Base-by-base conservation (phyloP, 92 coral and sea anemone species). In the Blastomussa wellsi region DNA sequence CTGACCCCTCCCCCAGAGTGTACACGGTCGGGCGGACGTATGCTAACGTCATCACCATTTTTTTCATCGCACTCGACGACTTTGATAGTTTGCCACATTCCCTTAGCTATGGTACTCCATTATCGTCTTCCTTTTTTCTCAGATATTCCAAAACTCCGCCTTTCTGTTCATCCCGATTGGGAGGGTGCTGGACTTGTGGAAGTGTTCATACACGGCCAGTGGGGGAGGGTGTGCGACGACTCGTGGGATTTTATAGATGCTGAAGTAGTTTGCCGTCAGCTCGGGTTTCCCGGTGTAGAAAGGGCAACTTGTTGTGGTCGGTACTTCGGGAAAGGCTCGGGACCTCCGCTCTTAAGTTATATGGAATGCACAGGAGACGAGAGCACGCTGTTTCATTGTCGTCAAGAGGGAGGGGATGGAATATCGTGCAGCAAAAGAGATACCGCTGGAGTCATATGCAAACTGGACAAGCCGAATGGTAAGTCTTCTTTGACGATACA, bases 181-280 rank as follows among this genome's bases (percentile, higher is more conserved):
- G 87, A 83, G 53, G 87, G 87, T 24, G 42, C 87, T 7, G 93
- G 93, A 0, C 72, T 79, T 0, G 90, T 90, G 11, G 93, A 90
- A 52, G 90, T 85, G 81, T 86, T 53, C 16, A 81, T 90, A 38
- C 53, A 90, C 36, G 80, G 93, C 16, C 71, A 42, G 29, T 86
- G 93, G 93, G 90, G 90, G 26, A 88, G 87, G 15, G 80, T 90
- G 26, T 90, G 90, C 35, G 85, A 81, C 52, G 31, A 77, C 31
- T 35, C 39, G n/a, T 90, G 93, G 93, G 42, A 35, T 57, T 64
- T 20, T 29, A 29, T 19, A 0, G 93, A 88, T 2, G 93, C 93
- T 53, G 66, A 59, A 22, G 93, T 90, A 17, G 90, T 86, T 33
- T 90, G 93, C 35, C 86, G 87, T 32, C 84, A 86, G 68, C 87